Evolutionary conservation across 2,113 vertebrate species (phyloP).

Genomic region (Neotoma lepida): DNA sequence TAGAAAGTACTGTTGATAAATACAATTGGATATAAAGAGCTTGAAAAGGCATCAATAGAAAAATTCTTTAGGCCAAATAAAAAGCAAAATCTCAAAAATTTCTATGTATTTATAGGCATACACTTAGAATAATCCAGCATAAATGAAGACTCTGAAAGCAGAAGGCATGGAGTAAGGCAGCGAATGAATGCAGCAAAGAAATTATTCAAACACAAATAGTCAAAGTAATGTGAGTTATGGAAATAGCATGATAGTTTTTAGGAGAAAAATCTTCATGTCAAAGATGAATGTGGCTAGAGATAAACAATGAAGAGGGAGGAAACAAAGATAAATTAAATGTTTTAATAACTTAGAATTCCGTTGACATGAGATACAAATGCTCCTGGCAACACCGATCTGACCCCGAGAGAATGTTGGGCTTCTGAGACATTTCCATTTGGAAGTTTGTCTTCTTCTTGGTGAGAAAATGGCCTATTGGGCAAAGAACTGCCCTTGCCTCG

Average conservation of each 20-base stretch:
- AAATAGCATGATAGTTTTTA: slow-evolving; percentile 24
- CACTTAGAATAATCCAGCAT: background rate
- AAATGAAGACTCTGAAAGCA: background rate
- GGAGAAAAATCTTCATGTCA: slow-evolving; percentile 4
- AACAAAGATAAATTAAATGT: background rate
- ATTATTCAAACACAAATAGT: background rate
- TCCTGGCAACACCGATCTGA: too few species aligned
- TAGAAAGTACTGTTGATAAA: background rate
- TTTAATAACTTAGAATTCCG: background rate
- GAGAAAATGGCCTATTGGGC: too few species aligned
- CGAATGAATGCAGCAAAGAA: background rate
- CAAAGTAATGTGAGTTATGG: slow-evolving; percentile 8
- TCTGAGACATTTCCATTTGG: too few species aligned
- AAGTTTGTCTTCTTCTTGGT: too few species aligned
- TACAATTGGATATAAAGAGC: background rate
- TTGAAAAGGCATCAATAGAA: slow-evolving; percentile 27
- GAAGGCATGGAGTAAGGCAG: background rate
- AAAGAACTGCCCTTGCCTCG: too few species aligned
- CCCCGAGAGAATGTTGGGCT: too few species aligned
- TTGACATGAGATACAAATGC: too few species aligned
- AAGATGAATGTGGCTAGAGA: background rate
- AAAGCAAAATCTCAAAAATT: background rate
- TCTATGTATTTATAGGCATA: background rate
- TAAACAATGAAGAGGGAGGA: background rate
- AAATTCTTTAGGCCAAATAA: background rate